A percentile compares a stretch with the other conserved stretches of the same genome.
Conservation (phyloP, 1,140 invertebrate species). For the Hycleus phaleratus region DNA sequence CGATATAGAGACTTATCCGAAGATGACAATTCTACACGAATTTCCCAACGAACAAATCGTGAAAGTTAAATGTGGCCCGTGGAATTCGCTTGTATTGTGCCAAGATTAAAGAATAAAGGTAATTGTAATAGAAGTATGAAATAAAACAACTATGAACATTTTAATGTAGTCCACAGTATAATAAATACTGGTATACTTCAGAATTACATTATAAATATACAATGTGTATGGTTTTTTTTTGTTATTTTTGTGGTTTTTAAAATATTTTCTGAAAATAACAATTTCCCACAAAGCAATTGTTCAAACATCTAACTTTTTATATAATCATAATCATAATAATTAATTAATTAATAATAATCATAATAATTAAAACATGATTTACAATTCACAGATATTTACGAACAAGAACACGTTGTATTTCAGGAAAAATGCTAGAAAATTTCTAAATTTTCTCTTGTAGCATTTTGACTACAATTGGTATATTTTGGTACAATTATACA, state of each 20-base stretch:
- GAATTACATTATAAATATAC: conserved; percentile 46
- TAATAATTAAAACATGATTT: conserved; percentile 33
- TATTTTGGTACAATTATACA: no score
- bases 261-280: conserved; percentile 46
- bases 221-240: conserved; percentile 43
- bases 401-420: conserved; percentile 37
- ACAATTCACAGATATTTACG: conserved; percentile 39
- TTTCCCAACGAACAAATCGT: conserved; percentile 22
- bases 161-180: conserved; percentile 44
- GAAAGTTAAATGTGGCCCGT: conserved; percentile 33
- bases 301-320: conserved; percentile 41
- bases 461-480: no score
- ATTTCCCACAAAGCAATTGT: conserved; percentile 45
- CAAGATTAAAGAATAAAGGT: neutral
- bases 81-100: conserved; percentile 26
- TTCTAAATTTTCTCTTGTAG: no score
- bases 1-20: conserved; percentile 21
- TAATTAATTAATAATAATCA: no score
- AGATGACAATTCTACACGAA: conserved; percentile 24
- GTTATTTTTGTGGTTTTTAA: conserved; percentile 41
- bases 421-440: conserved; percentile 27
- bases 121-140: conserved; percentile 3
- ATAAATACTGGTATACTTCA: conserved; percentile 45
- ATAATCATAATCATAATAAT: neutral
- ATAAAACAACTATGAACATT: conserved; percentile 33